A percentile compares a stretch with the other conserved stretches of the same genome.
These are phyloP conservation scores for Carettochelys insculpta DNA, from an alignment of 2,113 vertebrate species.

Conservation along the genomic window DNA sequence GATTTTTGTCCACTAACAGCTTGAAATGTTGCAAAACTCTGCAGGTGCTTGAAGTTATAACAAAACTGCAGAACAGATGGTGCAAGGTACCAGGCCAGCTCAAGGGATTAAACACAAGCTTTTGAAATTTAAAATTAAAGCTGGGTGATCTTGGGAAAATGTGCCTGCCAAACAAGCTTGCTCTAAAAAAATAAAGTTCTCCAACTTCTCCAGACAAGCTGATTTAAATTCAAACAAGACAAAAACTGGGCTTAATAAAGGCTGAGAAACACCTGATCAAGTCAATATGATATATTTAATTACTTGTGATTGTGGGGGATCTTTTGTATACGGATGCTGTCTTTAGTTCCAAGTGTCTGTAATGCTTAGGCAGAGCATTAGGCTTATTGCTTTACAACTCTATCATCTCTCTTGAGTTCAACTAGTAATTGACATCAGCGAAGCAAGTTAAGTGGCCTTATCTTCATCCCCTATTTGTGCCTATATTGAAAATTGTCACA, in stretches of 20 bases:
- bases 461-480: background rate
- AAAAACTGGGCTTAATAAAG: constrained; percentile 72
- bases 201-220: constrained; percentile 74
- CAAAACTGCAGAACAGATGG: constrained; percentile 86
- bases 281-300: constrained; percentile 36
- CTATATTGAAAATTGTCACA: background rate
- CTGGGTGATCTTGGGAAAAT: constrained; percentile 79
- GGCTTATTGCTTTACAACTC: background rate
- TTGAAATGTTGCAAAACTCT: constrained; percentile 86
- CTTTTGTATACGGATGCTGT: background rate
- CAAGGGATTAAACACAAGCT: constrained; percentile 84
- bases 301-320: background rate
- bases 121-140: constrained; percentile 88
- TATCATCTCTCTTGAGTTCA: rapidly evolving
- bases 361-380: rapidly evolving
- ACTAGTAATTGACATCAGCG: rapidly evolving
- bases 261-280: constrained; percentile 52
- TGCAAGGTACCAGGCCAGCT: constrained; percentile 83
- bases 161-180: constrained; percentile 76
- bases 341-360: rapidly evolving
- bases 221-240: constrained; percentile 80
- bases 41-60: constrained; percentile 83
- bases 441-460: rapidly evolving
- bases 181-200: constrained; percentile 72
- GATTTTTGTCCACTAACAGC: constrained; percentile 81